A percentile compares a stretch with the other conserved stretches of the same genome.
Conservation (phyloP, 2,888 invertebrate species). For the Drosophila engyochracea region DNA sequence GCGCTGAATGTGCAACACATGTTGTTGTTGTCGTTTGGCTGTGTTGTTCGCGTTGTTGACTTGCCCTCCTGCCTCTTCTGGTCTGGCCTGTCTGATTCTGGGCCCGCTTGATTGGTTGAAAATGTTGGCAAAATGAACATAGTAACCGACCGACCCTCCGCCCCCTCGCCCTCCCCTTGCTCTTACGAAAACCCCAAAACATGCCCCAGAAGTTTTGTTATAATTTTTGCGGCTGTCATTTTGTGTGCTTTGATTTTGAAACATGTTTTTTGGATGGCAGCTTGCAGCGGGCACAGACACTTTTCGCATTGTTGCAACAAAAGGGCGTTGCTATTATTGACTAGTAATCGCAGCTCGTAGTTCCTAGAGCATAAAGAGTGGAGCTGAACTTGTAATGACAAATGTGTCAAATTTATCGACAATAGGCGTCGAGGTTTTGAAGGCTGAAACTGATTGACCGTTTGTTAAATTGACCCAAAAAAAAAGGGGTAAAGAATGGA, state of each 20-base stretch:
- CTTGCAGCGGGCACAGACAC: slow-evolving; percentile 20
- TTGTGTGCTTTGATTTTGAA: slow-evolving; percentile 63
- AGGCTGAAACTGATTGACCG: slow-evolving; percentile 3
- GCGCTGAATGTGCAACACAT: slow-evolving; percentile 76
- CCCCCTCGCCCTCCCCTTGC: background rate
- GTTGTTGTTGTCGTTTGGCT: slow-evolving; percentile 66
- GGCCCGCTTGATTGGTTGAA: slow-evolving; percentile 75
- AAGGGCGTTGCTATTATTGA: slow-evolving; percentile 51
- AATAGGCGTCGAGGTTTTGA: slow-evolving; percentile 16
- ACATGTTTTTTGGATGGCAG: slow-evolving; percentile 29
- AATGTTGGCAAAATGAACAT: slow-evolving; percentile 65
- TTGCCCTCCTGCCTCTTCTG: slow-evolving; percentile 27
- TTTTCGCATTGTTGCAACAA: slow-evolving; percentile 37
- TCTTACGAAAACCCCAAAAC: slow-evolving; percentile 6
- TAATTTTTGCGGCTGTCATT: slow-evolving; percentile 77
- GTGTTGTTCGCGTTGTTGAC: slow-evolving; percentile 60
- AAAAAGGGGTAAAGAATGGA: background rate
- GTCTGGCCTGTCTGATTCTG: slow-evolving; percentile 65
- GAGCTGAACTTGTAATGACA: slow-evolving; percentile 28
- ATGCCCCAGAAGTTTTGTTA: slow-evolving; percentile 67
- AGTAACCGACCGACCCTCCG: background rate
- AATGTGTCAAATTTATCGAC: slow-evolving; percentile 28
- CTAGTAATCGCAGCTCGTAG: slow-evolving; percentile 14
- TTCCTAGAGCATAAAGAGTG: background rate
- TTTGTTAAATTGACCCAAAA: background rate